phyloP scores from a whole-genome alignment of 2,797 vertebrate genomes.

The Enteromius mattozi region DNA sequence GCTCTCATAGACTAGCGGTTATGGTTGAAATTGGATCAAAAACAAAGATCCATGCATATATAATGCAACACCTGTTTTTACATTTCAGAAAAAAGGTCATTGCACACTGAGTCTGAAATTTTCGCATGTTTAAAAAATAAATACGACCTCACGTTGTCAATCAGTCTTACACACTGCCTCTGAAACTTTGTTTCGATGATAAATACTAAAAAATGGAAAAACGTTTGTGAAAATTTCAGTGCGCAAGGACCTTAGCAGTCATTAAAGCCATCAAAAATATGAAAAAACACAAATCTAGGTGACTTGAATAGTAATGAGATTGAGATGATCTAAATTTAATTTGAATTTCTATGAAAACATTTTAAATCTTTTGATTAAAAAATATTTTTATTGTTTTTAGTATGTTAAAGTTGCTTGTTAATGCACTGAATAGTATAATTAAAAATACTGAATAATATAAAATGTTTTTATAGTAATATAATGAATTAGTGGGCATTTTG shows the following conservation, averaged over 20 bases:
- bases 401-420: neutral
- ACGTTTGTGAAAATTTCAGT: no score
- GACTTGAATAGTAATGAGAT: neutral
- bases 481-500: neutral
- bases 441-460: neutral
- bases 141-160: no score
- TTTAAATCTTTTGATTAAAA: neutral
- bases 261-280: neutral
- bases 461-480: no score
- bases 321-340: neutral
- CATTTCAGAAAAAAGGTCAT: constrained; percentile 15
- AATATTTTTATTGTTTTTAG: neutral
- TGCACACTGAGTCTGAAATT: no score
- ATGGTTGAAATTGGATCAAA: constrained; percentile 26
- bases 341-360: neutral
- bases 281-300: neutral
- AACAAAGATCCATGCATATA: neutral
- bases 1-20: neutral
- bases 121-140: no score
- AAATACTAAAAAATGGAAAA: no score
- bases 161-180: no score
- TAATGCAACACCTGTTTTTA: neutral
- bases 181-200: no score
- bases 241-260: no score
- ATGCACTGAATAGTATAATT: neutral